Conservation (phyloP, 1,140 invertebrate species). For the Drosophila burlai region DNA sequence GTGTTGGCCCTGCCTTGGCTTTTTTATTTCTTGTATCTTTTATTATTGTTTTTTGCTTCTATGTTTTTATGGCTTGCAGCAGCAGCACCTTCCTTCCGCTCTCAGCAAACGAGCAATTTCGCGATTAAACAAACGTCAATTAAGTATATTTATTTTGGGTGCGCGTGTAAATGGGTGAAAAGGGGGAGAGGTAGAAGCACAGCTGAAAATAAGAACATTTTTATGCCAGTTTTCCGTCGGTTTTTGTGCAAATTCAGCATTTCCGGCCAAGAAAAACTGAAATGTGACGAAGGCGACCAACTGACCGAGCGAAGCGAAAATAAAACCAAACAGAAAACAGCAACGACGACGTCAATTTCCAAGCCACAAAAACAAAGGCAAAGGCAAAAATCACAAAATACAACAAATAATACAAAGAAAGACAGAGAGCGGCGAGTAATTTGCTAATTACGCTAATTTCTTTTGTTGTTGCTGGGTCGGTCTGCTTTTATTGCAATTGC, state of each 20-base stretch:
- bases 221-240: slow-evolving; percentile 68
- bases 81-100: slow-evolving; percentile 7
- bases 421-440: slow-evolving; percentile 62
- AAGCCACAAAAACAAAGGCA: slow-evolving; percentile 60
- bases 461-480: slow-evolving; percentile 68
- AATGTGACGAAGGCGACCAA: slow-evolving; percentile 78
- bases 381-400: slow-evolving; percentile 21
- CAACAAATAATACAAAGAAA: slow-evolving; percentile 16
- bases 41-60: neutral
- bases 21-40: slow-evolving; percentile 21
- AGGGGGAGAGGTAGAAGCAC: slow-evolving; percentile 4
- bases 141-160: slow-evolving; percentile 79
- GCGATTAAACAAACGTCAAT: slow-evolving; percentile 79
- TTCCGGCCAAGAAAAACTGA: slow-evolving; percentile 81
- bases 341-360: slow-evolving; percentile 63
- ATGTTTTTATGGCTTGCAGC: slow-evolving; percentile 31
- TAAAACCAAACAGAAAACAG: slow-evolving; percentile 27
- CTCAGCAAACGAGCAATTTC: slow-evolving; percentile 7
- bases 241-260: slow-evolving; percentile 82
- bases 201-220: slow-evolving; percentile 52
- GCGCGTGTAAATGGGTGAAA: slow-evolving; percentile 64
- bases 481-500: slow-evolving; percentile 67
- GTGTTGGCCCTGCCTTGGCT: slow-evolving; percentile 1
- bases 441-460: slow-evolving; percentile 83
- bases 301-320: slow-evolving; percentile 54